Evolutionary conservation across 2,797 vertebrate species (phyloP), one percentile per base, ranked within the genome.

Genomic region (Pipistrellus kuhlii): DNA sequence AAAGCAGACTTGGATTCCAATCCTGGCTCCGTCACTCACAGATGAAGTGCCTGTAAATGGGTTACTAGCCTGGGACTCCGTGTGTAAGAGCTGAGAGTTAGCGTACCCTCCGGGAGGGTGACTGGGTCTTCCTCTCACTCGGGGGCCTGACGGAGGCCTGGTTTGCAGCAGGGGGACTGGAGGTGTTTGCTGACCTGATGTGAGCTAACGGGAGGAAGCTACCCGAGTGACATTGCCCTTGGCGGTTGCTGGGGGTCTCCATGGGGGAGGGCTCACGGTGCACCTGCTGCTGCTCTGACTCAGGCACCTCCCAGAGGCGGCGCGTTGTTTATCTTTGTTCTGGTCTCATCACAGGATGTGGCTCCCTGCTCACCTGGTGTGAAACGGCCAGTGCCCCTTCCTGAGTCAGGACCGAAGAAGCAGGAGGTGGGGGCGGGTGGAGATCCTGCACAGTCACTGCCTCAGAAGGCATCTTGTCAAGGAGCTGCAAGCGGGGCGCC

Each of bases 401-500:
- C 73, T 57, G 66, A 46, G 75, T 8, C 66, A 44, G 13, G 27
- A 30, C 73, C 23, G 53, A 55, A 71, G 55, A 76, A 77, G 0
- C 20, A 30, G 9, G 84, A 30, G 44, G 25, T 30, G 9, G 84
- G 38, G 21, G 14, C 0, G 6, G 21, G 9, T 4, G n/a, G 85
- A 12, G n/a, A 25, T 41, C 32, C 46, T 15, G 53, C 38, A 51
- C 8, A 20, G 46, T 23, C 32, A 7, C 25, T 3, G 55, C 62
- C 57, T 59, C 20, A 5, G 4, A 3, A 0, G 18, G 32, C 0
- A 4, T 69, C 44, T 88, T 9, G 38, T 66, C 32, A n/a, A 12
- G 3, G 8, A 83, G 23, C 12, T 4, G 13, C 3, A 20, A 4
- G 3, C 20, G 30, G 30, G 20, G 23, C 30, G 2, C 32, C 51